phyloP scores from a whole-genome alignment of 2,888 invertebrate genomes.

The Andrena dorsata region DNA sequence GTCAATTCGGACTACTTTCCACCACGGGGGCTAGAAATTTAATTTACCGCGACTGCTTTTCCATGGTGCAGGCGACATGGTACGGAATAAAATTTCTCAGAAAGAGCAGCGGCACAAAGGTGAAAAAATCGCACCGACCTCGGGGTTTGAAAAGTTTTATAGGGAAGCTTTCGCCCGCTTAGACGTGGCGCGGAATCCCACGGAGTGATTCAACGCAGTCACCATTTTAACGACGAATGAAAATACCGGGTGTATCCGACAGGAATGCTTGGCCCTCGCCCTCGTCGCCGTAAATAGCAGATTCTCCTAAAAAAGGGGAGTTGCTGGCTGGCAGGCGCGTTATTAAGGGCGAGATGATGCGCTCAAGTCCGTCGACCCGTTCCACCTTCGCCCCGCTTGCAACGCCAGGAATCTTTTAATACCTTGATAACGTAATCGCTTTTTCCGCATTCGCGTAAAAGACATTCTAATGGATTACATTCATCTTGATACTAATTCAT shows the following conservation, averaged over 20 bases:
- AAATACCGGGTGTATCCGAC: conserved; percentile 65
- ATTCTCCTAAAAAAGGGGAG: conserved; percentile 52
- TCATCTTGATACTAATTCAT: neutral
- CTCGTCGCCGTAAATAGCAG: conserved; percentile 62
- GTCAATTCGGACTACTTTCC: neutral
- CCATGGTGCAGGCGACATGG: neutral
- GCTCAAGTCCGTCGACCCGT: conserved; percentile 30
- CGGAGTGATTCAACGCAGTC: conserved; percentile 49
- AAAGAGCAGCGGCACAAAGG: neutral
- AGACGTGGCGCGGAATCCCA: conserved; percentile 27
- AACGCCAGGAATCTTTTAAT: conserved; percentile 15
- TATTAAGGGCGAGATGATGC: conserved; percentile 59
- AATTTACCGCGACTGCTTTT: conserved; percentile 18
- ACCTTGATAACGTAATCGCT: conserved; percentile 9
- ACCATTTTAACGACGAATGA: conserved; percentile 59
- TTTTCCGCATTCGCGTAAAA: neutral
- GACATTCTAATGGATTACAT: conserved; percentile 9
- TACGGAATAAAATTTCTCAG: conserved; percentile 25
- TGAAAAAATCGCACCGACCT: conserved; percentile 7
- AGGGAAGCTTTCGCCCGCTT: conserved; percentile 21
- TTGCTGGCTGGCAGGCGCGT: conserved; percentile 33
- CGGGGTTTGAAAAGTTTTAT: conserved; percentile 39
- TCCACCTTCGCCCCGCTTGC: conserved; percentile 7
- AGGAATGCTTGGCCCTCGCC: conserved; percentile 51
- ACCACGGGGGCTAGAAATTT: conserved; percentile 10